Base-by-base conservation (phyloP, 1,140 invertebrate species). In the Plectrocnemia conspersa region DNA sequence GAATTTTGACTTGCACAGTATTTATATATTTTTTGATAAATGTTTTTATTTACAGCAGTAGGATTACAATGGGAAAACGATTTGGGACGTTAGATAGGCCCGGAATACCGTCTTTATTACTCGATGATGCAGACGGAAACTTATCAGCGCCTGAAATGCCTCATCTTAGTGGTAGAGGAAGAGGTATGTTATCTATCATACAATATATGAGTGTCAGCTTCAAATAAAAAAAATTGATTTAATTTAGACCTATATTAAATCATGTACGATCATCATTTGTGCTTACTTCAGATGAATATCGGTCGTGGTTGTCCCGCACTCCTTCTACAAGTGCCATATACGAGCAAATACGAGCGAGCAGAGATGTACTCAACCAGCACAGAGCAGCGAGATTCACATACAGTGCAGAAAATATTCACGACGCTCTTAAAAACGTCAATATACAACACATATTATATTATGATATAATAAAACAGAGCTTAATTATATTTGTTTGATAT, bases 241-340 rank as follows among this genome's bases (percentile, higher is more conserved):
- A 19, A 45, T 2, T 27, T 25, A 22, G 3, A 50, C 18, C 25
- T 38, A 33, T 16, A 45, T 50, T 22, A 50, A 35, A 35, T 50
- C 47, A 50, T 50, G 47, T 50, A 38, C 32, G 47, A 50, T 50
- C 47, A 50, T 50, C 47, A 22, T 50, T 35, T 65, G 86, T 93
- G 67, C 92, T 92, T 73, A 90, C 89, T 59, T 87, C 89, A 62
- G 89, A 92, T 69, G 91, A 95, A 68, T 94, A 93, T 65, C 81
- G 88, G 52, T 85, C 89, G 36, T 94, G 91, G 91, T 66, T 94
- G 62, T 85, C 86, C 52, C 77, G 92, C 38, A 91, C 91, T 1
- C 91, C 92, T 6, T 93, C 90, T 33, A 93, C 91, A 21, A 91
- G 88, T 56, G 92, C 92, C 36, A 86, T 95, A 61, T 93, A 93